These are phyloP conservation scores for Pygoscelis adeliae DNA, from an alignment of 2,113 vertebrate species.

Conservation along the genomic window DNA sequence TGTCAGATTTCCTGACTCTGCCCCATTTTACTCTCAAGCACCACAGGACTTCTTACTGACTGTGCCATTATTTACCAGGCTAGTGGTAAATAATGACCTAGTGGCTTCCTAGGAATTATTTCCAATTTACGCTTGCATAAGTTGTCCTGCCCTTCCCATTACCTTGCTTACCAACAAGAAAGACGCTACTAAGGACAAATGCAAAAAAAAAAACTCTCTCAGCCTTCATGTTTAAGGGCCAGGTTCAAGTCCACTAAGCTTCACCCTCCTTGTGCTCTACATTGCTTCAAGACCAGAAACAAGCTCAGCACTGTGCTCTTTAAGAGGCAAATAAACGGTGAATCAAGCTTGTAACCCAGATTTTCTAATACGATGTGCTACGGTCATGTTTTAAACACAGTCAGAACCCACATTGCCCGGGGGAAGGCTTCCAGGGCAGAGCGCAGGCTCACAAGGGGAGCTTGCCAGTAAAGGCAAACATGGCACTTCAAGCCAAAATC, in stretches of 20 bases:
- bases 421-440: not conserved
- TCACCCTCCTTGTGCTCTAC: no score
- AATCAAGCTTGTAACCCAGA: accelerated
- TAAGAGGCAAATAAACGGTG: accelerated
- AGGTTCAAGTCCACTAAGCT: not conserved
- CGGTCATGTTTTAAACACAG: accelerated
- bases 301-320: not conserved
- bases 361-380: accelerated
- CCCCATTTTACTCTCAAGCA: not conserved
- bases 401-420: accelerated
- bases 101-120: not conserved
- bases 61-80: not conserved
- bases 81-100: not conserved
- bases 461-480: accelerated
- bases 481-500: accelerated
- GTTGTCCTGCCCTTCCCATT: not conserved
- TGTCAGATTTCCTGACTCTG: not conserved
- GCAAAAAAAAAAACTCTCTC: not conserved
- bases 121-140: no score
- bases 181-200: not conserved
- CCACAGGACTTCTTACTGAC: not conserved
- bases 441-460: not conserved
- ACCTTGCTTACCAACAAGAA: not conserved
- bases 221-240: accelerated
- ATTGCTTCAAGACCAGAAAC: accelerated